A percentile compares a stretch with the other conserved stretches of the same genome.
Evolutionary conservation across 2,888 invertebrate species (phyloP).

Genomic region (Trypoxylon attenuatum): DNA sequence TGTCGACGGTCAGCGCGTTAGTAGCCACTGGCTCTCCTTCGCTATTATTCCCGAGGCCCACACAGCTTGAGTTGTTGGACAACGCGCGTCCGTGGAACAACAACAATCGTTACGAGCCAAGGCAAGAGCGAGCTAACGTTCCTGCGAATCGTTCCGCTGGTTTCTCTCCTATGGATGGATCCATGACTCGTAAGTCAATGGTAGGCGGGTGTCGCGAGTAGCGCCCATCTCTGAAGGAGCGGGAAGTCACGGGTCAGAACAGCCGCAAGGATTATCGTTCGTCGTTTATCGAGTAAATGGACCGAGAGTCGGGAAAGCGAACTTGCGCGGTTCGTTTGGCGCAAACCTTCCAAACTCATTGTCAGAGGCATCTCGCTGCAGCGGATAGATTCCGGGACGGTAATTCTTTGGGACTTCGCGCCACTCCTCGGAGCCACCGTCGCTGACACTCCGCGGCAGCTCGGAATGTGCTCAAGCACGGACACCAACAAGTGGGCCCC

Average conservation of each 20-base stretch:
- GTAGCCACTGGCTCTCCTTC: too few species aligned
- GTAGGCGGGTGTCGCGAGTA: not conserved
- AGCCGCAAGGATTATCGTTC: not conserved
- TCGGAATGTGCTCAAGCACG: slow-evolving; percentile 54
- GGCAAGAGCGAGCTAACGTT: too few species aligned
- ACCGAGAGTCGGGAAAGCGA: not conserved
- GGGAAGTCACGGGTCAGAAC: not conserved
- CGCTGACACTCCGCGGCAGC: too few species aligned
- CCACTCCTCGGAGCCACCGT: not conserved
- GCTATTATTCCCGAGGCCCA: too few species aligned
- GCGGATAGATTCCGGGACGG: not conserved
- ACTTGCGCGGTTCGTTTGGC: not conserved
- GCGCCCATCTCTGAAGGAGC: not conserved
- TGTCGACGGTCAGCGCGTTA: too few species aligned
- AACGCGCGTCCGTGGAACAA: too few species aligned
- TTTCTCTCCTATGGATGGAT: not conserved
- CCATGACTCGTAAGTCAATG: not conserved
- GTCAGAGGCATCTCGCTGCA: not conserved
- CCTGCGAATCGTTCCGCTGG: too few species aligned
- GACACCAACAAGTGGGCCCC: slow-evolving; percentile 64
- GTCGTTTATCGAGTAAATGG: not conserved
- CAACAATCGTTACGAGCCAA: too few species aligned
- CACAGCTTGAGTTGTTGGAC: too few species aligned
- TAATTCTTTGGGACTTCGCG: not conserved
- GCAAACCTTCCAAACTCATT: too few species aligned